Base-by-base conservation (phyloP, 2,888 invertebrate species). In the Dendrolimus houi region DNA sequence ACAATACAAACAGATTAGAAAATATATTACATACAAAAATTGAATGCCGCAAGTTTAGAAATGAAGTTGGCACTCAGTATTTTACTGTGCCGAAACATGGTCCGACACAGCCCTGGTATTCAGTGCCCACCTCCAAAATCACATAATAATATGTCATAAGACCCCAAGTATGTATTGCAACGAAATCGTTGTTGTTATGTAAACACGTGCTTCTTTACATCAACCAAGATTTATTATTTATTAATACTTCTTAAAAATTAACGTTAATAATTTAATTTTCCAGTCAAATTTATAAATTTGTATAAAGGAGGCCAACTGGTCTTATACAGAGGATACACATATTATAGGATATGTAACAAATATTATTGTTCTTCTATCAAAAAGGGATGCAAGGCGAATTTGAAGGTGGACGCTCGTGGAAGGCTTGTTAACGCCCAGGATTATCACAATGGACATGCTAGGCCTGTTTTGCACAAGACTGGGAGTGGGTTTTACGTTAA, bases 291-390 rank as follows among this genome's bases (percentile, higher is more conserved):
- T 47, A 55, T 55, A 29, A 52, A 3, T n/a, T 55, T 55, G 14
- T 53, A 55, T 13, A 42, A 47, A 14, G 58, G 58, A 10, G 55
- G 47, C 9, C 58, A 9, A n/a, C 53, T 58, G 13, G 17, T 58
- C 3, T 17, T 53, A 0, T 58, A 55, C 41, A 42, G 29, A 12
- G 55, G 55, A 9, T 58, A 53, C 10, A 58, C 41, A 29, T 58
- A 17, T 29, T 58, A 53, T 47, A 58, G 55, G 58, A 58, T 47
- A 9, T 10, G 12, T 9, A 47, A 47, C 2, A 47, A 47, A 12
- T 47, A 47, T 47, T 47, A 47, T 12, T 47, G 47, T 12, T 47
- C 47, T 12, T 47, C 47, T 47, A 47, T 47, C 47, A 47, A 47
- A 12, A 47, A 47, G 47, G 47, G 47, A 12, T 47, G 47, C 12